Evolutionary conservation across 2,888 invertebrate genomes (phyloP), one percentile per base, ranked within the genome.

Genomic region (Andrena trimmerana): DNA sequence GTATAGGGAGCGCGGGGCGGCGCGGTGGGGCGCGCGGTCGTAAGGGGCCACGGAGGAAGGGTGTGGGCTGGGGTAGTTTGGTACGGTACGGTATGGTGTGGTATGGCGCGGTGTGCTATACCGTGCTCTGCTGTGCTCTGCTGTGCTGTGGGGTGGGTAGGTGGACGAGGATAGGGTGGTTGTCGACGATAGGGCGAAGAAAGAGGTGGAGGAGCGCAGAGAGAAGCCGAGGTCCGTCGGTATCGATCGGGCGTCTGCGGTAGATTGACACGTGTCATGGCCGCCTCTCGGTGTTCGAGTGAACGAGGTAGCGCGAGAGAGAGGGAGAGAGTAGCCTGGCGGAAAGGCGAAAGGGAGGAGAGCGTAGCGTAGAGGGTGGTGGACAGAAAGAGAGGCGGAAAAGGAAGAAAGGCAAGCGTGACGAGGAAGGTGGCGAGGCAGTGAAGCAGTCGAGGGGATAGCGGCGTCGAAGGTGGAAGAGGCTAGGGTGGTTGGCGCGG

Each of bases 191-290:
- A 86, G 85, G 84, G 84, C 86, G 89, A 85, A 88, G 88, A 89
- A 88, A 87, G 86, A 84, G 84, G 85, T 81, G 88, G 89, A 82
- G 88, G 81, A 88, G 87, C 75, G 85, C 75, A 87, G 89, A 85
- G 88, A 86, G 90, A 90, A 90, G 89, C 87, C 91, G 89, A 91
- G 91, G 93, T 93, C 93, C 92, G 93, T 93, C 91, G 91, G 93
- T 93, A 93, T 93, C 94, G 93, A 94, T 94, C 94, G 91, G 91
- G 92, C 92, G 93, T 93, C 93, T 93, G 94, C 93, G 93, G 94
- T 93, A 94, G 94, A 94, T 94, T 94, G 94, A 94, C 93, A 94
- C 94, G 94, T 94, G 94, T 94, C 94, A 94, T 93, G 94, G 94
- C 94, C 92, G 93, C 93, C 93, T 92, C 90, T 85, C 87, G 88